Conservation (phyloP, 1,140 invertebrate species). For the Trigoniulus corallinus region DNA sequence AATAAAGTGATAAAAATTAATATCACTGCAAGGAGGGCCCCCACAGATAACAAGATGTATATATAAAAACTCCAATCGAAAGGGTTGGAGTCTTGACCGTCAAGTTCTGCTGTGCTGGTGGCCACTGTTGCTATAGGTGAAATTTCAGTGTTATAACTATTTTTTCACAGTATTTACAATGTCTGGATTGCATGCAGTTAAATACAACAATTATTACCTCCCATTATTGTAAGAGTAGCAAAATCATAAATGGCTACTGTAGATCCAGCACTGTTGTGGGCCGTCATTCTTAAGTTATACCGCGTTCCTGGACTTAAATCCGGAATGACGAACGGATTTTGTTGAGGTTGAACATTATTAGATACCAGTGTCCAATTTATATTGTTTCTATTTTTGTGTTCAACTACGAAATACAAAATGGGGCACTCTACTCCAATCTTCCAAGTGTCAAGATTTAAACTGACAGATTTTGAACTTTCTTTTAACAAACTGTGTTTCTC, state of each 20-base stretch:
- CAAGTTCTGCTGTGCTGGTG: neutral
- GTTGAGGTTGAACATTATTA: slow-evolving; percentile 14
- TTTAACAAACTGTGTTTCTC: slow-evolving; percentile 11
- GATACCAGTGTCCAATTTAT: slow-evolving; percentile 16
- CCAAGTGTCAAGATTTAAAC: slow-evolving; percentile 26
- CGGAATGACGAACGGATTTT: slow-evolving; percentile 8
- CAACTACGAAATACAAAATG: slow-evolving; percentile 24
- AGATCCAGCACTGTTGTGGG: slow-evolving; percentile 80
- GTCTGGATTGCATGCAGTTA: neutral
- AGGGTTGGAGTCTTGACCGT: neutral
- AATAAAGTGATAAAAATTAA: too few relatives aligned
- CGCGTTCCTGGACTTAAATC: slow-evolving; percentile 67
- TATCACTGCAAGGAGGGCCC: neutral
- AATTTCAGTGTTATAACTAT: neutral
- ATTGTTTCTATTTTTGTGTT: slow-evolving; percentile 21
- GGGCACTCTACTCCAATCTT: slow-evolving; percentile 23
- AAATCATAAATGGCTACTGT: slow-evolving; percentile 70
- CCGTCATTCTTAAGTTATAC: slow-evolving; percentile 69
- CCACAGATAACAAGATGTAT: neutral
- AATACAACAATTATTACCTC: slow-evolving; percentile 24
- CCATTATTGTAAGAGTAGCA: slow-evolving; percentile 37
- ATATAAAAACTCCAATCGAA: neutral
- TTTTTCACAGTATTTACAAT: too few relatives aligned
- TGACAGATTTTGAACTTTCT: slow-evolving; percentile 24
- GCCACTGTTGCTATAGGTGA: neutral